These are phyloP conservation scores for Colossoma macropomum DNA, from an alignment of 2,113 vertebrate genomes.

Conservation along the genomic window DNA sequence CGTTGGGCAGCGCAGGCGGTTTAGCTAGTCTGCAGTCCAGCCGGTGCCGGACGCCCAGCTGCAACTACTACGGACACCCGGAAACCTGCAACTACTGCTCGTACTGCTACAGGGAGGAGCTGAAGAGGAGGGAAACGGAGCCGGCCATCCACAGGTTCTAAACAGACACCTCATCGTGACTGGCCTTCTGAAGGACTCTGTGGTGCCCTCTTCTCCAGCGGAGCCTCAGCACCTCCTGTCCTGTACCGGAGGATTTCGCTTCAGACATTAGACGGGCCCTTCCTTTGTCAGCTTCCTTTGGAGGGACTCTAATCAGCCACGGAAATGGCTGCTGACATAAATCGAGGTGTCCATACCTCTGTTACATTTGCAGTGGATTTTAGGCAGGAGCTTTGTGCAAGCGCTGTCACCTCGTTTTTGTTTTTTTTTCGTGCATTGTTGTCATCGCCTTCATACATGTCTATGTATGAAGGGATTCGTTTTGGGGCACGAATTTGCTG, in stretches of 20 bases:
- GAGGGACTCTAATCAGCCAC: constrained; percentile 40
- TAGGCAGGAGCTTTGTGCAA: constrained; percentile 62
- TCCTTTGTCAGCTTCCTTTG: constrained; percentile 21
- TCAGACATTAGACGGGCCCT: constrained; percentile 30
- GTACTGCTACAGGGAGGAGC: constrained; percentile 91
- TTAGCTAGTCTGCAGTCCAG: constrained; percentile 78
- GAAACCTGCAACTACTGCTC: constrained; percentile 97
- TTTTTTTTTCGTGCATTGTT: constrained; percentile 48
- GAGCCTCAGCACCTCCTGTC: constrained; percentile 27
- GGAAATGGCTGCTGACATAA: constrained; percentile 41
- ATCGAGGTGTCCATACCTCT: constrained; percentile 63
- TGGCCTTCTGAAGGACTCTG: constrained; percentile 26
- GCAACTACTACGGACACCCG: constrained; percentile 92
- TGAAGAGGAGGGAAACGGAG: constrained; percentile 84
- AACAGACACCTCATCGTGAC: constrained; percentile 64
- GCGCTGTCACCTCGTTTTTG: constrained; percentile 46
- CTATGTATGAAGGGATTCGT: constrained; percentile 66
- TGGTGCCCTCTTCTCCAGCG: neutral
- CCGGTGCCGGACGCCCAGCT: constrained; percentile 90
- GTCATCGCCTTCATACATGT: constrained; percentile 67
- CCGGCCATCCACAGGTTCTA: constrained; percentile 87
- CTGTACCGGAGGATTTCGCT: constrained; percentile 22
- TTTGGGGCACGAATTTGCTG: constrained; percentile 21
- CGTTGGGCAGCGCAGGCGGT: constrained; percentile 76
- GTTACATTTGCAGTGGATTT: constrained; percentile 74